phyloP scores from a whole-genome alignment of 2,797 vertebrate species.

The Cetoscarus ocellatus region DNA sequence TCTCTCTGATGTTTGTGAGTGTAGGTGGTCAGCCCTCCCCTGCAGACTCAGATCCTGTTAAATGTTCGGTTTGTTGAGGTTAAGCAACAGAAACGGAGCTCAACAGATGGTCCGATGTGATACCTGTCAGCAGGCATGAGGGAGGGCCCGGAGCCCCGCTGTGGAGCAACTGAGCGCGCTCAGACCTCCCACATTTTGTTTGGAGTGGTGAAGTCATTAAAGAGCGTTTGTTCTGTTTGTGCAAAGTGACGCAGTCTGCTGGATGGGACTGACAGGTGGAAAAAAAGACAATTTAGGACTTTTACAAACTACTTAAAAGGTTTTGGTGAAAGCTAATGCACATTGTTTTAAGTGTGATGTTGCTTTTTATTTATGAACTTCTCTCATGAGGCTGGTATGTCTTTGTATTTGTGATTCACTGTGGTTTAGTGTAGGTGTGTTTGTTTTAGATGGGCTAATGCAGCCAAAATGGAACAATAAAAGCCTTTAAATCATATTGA shows the following conservation, averaged over 20 bases:
- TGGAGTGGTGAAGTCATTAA: constrained; percentile 65
- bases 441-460: background rate
- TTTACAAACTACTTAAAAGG: constrained; percentile 5
- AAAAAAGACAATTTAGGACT: constrained; percentile 26
- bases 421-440: background rate
- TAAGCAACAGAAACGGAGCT: constrained; percentile 36
- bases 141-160: constrained; percentile 50
- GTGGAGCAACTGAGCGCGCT: constrained; percentile 35
- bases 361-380: background rate
- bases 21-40: constrained; percentile 39
- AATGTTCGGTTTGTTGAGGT: constrained; percentile 45
- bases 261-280: constrained; percentile 52
- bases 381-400: constrained; percentile 1
- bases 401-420: background rate
- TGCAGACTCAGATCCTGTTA: constrained; percentile 36
- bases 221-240: constrained; percentile 56
- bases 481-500: constrained; percentile 12
- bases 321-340: background rate
- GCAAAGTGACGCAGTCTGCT: constrained; percentile 48
- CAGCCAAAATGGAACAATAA: background rate
- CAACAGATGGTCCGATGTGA: constrained; percentile 67
- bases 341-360: background rate
- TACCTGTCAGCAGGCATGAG: constrained; percentile 74
- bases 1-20: constrained; percentile 39
- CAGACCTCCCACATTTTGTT: constrained; percentile 68